These are phyloP conservation scores for Eilema depressum DNA, from an alignment of 2,888 invertebrate species.

Conservation along the genomic window DNA sequence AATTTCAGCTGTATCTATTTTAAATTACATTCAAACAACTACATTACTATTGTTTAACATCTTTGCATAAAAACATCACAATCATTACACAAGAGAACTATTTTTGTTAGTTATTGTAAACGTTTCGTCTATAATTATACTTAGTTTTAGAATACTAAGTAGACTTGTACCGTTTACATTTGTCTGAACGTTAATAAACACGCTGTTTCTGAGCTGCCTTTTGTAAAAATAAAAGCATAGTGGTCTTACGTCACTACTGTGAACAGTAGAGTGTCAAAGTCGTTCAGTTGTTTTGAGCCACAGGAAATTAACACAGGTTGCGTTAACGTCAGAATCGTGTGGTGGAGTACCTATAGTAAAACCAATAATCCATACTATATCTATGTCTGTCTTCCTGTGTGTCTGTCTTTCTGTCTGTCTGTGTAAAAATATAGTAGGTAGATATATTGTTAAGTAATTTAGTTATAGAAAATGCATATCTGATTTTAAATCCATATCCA, in stretches of 20 bases:
- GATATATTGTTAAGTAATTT: no score
- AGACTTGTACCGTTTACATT: slow-evolving; percentile 5
- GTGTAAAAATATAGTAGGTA: no score
- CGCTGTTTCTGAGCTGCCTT: slow-evolving; percentile 1
- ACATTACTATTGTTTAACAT: no score
- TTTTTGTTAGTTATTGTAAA: not conserved
- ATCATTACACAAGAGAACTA: not conserved
- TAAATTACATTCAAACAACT: no score
- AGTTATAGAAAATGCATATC: no score
- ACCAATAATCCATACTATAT: no score
- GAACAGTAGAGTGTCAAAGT: slow-evolving; percentile 34
- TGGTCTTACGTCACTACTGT: slow-evolving; percentile 32
- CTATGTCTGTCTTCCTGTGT: no score
- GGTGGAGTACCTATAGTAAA: no score
- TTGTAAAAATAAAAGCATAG: slow-evolving; percentile 18
- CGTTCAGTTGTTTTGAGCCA: slow-evolving; percentile 32
- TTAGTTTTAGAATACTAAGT: not conserved
- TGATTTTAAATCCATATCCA: no score
- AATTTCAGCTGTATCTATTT: no score
- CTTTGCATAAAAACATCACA: not conserved
- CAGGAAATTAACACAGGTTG: slow-evolving; percentile 55
- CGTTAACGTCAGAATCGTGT: slow-evolving; percentile 38
- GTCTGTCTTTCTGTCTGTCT: no score
- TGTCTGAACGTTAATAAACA: slow-evolving; percentile 15
- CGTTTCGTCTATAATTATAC: not conserved